phyloP scores from a whole-genome alignment of 2,113 vertebrate species.

The Elachura formosa region DNA sequence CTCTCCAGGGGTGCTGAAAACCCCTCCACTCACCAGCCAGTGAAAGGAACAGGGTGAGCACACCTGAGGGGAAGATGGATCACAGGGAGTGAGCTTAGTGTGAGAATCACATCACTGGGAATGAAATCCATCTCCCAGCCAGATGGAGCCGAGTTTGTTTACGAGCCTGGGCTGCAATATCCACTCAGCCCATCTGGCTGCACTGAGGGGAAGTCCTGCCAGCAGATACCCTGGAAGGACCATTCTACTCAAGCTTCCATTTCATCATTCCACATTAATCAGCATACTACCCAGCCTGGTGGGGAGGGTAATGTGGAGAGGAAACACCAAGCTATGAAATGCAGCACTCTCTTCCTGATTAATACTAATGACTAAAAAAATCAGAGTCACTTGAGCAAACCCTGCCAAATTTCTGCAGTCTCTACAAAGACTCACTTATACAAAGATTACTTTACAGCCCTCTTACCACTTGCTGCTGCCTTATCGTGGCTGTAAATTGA shows the following conservation, averaged over 20 bases:
- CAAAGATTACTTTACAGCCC: neutral
- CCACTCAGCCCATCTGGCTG: slow-evolving; percentile 15
- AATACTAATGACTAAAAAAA: neutral
- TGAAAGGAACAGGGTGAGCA: neutral
- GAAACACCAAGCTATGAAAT: neutral
- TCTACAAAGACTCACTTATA: neutral
- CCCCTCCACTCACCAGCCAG: neutral
- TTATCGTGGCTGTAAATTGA: neutral
- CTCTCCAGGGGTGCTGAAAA: neutral
- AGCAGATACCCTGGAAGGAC: neutral
- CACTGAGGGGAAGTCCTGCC: neutral
- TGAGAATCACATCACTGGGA: neutral
- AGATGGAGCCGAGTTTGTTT: slow-evolving; percentile 17
- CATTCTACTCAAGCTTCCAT: neutral
- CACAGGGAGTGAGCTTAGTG: neutral
- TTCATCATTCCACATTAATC: neutral
- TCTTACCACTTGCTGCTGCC: neutral
- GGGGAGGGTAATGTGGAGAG: neutral
- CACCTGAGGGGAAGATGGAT: neutral
- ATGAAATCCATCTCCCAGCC: slow-evolving; percentile 1
- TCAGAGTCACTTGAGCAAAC: neutral
- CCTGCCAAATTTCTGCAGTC: neutral
- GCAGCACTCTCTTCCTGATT: neutral
- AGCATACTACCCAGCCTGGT: neutral
- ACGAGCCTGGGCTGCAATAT: neutral